Conservation (phyloP, 2,888 invertebrate genomes). For the Plebejus argus region DNA sequence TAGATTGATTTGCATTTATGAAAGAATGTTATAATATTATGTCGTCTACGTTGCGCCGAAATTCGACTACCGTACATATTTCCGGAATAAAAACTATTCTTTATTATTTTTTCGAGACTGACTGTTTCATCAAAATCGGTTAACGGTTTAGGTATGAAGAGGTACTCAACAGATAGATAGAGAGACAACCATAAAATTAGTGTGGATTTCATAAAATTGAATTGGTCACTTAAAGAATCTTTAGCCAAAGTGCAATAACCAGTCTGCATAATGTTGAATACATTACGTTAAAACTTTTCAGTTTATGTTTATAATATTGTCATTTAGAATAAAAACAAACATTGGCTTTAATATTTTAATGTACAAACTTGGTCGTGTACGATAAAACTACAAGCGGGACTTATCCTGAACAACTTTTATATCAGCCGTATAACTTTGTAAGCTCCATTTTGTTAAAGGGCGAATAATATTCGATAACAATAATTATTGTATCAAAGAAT, state of each 20-base stretch:
- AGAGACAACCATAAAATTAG: too few relatives aligned
- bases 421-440: slow-evolving; percentile 10
- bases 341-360: slow-evolving; percentile 24
- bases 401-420: slow-evolving; percentile 13
- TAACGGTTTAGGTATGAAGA: too few relatives aligned
- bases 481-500: not conserved
- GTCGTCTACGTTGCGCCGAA: too few relatives aligned
- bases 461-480: not conserved
- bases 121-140: too few relatives aligned
- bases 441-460: slow-evolving; percentile 3
- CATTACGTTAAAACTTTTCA: not conserved
- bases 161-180: too few relatives aligned
- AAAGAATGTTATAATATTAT: too few relatives aligned
- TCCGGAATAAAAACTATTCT: too few relatives aligned
- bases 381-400: slow-evolving; percentile 13
- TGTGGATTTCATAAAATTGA: too few relatives aligned
- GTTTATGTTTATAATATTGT: not conserved
- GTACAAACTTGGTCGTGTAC: slow-evolving; percentile 15
- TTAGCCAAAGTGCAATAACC: not conserved
- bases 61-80: too few relatives aligned
- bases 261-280: not conserved
- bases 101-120: too few relatives aligned
- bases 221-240: too few relatives aligned
- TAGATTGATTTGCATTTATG: too few relatives aligned
- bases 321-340: slow-evolving; percentile 10